Conservation (phyloP, 2,113 vertebrate species). For the Hiodon alosoides region DNA sequence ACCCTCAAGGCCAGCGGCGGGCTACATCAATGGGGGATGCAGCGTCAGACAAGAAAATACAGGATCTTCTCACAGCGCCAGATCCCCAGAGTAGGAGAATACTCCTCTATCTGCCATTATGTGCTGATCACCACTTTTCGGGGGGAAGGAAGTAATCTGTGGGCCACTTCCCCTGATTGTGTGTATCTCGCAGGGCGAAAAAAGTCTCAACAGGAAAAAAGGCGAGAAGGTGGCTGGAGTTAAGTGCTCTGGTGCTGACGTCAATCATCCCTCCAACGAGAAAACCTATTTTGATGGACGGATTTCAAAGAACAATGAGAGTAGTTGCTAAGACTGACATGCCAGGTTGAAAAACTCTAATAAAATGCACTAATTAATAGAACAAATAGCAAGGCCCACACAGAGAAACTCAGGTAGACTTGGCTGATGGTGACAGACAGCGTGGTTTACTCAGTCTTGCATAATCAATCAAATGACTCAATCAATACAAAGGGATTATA, state of each 20-base stretch:
- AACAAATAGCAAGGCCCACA: too few species aligned
- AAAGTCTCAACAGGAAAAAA: constrained; percentile 38
- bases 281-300: neutral
- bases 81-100: constrained; percentile 36
- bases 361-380: too few species aligned
- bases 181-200: constrained; percentile 33
- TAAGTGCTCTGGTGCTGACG: constrained; percentile 10
- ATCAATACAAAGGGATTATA: too few species aligned
- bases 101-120: constrained; percentile 47
- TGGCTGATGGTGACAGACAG: too few species aligned
- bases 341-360: neutral
- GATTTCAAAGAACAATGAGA: neutral
- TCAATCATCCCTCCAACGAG: neutral
- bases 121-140: constrained; percentile 46
- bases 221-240: constrained; percentile 17
- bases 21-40: constrained; percentile 34
- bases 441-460: too few species aligned
- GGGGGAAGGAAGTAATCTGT: constrained; percentile 65
- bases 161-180: constrained; percentile 67
- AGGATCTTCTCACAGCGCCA: constrained; percentile 60
- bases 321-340: neutral
- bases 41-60: constrained; percentile 45
- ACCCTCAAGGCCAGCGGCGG: neutral
- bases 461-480: too few species aligned
- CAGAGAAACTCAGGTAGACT: too few species aligned